Percentiles rank a stretch among this genome's conserved stretches.
Evolutionary conservation across 2,797 vertebrate genomes (phyloP).

Genomic region (Macropus fuliginosus): DNA sequence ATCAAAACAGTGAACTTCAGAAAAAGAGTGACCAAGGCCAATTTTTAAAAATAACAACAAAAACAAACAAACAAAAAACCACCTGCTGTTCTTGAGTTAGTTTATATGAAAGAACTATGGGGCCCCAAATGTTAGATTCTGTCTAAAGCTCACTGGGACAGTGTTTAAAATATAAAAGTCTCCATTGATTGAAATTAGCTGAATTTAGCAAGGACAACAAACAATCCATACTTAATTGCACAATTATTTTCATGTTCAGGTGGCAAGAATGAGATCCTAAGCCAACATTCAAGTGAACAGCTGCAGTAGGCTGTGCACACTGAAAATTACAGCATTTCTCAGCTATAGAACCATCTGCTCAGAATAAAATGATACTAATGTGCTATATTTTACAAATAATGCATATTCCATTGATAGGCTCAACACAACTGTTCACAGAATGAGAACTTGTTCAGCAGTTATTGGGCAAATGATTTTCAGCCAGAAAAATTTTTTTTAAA

Average conservation of each 20-base stretch:
- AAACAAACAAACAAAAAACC: neutral
- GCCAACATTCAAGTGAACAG: constrained; percentile 87
- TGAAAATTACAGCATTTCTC: constrained; percentile 84
- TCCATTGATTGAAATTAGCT: constrained; percentile 78
- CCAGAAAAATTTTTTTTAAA: constrained; percentile 61
- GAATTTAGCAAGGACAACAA: constrained; percentile 81
- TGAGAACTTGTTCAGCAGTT: constrained; percentile 80
- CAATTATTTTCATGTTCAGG: constrained; percentile 84
- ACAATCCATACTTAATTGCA: constrained; percentile 81
- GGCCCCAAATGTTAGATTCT: constrained; percentile 54
- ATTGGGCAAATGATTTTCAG: constrained; percentile 79
- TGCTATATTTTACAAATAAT: constrained; percentile 85
- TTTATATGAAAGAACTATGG: constrained; percentile 31
- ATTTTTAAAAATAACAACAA: constrained; percentile 56
- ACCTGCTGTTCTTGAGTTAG: constrained; percentile 55
- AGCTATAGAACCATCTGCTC: constrained; percentile 86
- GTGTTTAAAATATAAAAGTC: constrained; percentile 67
- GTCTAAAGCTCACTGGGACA: constrained; percentile 63
- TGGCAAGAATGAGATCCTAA: constrained; percentile 84
- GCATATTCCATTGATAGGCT: constrained; percentile 81
- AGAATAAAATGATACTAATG: constrained; percentile 84
- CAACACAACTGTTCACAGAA: constrained; percentile 83
- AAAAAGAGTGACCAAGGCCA: constrained; percentile 61
- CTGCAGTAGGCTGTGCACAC: constrained; percentile 82
- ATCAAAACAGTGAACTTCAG: constrained; percentile 57